phyloP scores from a whole-genome alignment of 2,888 invertebrate species.

The Digitonthophagus gazella region DNA sequence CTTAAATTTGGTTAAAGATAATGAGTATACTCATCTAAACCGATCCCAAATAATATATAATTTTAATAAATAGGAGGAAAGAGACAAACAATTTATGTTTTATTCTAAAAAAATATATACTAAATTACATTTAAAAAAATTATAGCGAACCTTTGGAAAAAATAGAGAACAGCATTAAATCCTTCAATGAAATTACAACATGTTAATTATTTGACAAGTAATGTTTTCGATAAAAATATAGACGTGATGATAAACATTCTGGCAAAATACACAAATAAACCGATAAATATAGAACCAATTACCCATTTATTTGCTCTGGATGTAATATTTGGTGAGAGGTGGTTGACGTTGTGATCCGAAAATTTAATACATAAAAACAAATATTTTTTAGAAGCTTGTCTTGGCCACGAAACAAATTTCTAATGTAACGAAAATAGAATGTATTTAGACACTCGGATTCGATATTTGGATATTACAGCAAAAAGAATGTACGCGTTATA shows the following conservation, averaged over 20 bases:
- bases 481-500: neutral
- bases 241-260: slow-evolving; percentile 46
- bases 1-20: no score
- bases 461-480: neutral
- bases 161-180: slow-evolving; percentile 50
- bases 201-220: slow-evolving; percentile 47
- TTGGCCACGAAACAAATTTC: slow-evolving; percentile 30
- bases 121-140: neutral
- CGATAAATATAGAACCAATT: slow-evolving; percentile 39
- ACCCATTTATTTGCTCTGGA: slow-evolving; percentile 21
- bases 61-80: no score
- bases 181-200: slow-evolving; percentile 52
- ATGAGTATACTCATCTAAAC: no score
- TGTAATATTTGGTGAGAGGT: slow-evolving; percentile 18
- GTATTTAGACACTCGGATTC: slow-evolving; percentile 27
- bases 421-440: slow-evolving; percentile 28
- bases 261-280: slow-evolving; percentile 23
- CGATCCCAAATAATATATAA: no score
- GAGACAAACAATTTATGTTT: no score
- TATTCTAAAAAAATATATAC: no score
- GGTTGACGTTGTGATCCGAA: neutral
- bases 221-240: slow-evolving; percentile 50
- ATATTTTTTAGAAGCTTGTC: slow-evolving; percentile 28
- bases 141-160: slow-evolving; percentile 49
- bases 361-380: slow-evolving; percentile 6